phyloP scores from a whole-genome alignment of 2,888 invertebrate species.

The Dysmachus trigonus region DNA sequence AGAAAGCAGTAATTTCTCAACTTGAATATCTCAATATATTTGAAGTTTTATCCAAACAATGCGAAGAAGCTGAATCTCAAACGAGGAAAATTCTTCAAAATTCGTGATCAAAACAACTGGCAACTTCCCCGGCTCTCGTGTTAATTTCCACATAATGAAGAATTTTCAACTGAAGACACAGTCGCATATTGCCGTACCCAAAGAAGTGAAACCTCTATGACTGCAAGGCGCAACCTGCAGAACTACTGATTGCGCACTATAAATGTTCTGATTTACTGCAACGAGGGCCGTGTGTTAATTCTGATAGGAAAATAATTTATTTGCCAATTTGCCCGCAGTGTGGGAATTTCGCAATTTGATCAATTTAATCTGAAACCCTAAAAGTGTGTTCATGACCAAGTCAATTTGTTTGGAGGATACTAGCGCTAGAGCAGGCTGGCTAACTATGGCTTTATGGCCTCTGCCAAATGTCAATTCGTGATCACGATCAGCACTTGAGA shows the following conservation, averaged over 20 bases:
- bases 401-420: neutral
- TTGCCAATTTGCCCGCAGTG: neutral
- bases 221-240: neutral
- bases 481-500: conserved; percentile 11
- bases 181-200: neutral
- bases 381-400: conserved; percentile 17
- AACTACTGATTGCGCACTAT: neutral
- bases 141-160: conserved; percentile 21
- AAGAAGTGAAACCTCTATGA: neutral
- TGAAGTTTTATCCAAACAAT: neutral
- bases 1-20: neutral
- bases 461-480: conserved; percentile 35
- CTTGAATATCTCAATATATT: neutral
- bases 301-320: neutral
- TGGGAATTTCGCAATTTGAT: neutral
- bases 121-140: neutral
- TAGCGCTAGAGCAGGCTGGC: neutral
- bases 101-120: conserved; percentile 6
- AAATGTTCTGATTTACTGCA: neutral
- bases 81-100: neutral
- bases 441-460: neutral
- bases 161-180: neutral
- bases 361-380: neutral
- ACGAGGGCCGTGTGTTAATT: neutral
- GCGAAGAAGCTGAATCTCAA: neutral